Conservation (phyloP, 2,113 vertebrate species). For the Notiomystis cincta region DNA sequence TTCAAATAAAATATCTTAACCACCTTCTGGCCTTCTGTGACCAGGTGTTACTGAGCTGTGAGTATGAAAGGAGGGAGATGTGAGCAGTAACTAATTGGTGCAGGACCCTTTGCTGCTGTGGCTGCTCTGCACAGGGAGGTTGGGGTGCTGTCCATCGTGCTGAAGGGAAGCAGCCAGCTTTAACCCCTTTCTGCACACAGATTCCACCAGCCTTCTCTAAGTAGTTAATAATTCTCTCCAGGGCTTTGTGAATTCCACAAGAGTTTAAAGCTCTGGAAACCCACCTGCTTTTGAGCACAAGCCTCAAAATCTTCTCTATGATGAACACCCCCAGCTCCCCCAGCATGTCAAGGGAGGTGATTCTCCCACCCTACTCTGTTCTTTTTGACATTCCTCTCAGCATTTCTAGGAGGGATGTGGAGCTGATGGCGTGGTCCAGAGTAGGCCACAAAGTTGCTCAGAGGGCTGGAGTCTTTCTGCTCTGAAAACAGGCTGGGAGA, state of each 20-base stretch:
- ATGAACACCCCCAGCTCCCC: fast-evolving
- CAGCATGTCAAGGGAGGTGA: fast-evolving
- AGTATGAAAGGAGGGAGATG: slow-evolving; percentile 5
- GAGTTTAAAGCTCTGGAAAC: not conserved
- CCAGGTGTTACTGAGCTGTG: not conserved
- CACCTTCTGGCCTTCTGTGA: not conserved
- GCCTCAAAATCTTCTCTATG: not conserved
- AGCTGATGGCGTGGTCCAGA: not conserved
- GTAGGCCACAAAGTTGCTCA: not conserved
- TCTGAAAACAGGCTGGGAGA: not conserved
- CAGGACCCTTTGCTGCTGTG: not conserved
- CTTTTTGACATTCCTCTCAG: not conserved
- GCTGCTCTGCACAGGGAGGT: not conserved
- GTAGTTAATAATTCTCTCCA: not conserved
- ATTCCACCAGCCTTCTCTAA: not conserved
- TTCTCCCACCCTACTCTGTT: not conserved
- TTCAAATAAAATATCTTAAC: not conserved
- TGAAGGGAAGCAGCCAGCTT: not conserved
- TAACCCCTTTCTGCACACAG: not conserved
- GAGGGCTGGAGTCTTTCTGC: not conserved
- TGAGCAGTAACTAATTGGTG: not conserved
- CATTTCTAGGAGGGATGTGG: not conserved
- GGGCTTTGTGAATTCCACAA: not conserved
- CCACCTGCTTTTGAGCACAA: not conserved
- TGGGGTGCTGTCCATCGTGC: not conserved